Evolutionary conservation across 23 tunicate species (phyloP).

Genomic region (Halocynthia aurantium): DNA sequence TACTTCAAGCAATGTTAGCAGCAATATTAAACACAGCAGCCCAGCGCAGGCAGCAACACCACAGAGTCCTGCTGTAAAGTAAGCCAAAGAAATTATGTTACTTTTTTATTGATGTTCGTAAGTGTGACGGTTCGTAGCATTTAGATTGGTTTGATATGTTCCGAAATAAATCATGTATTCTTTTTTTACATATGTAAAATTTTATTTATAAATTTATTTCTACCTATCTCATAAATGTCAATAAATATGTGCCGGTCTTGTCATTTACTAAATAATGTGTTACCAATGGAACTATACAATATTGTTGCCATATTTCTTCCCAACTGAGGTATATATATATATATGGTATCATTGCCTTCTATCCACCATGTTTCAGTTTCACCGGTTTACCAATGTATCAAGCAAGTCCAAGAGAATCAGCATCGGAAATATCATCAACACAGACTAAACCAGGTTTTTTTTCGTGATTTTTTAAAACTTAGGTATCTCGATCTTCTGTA

Average conservation of each 20-base stretch:
- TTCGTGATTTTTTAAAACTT: not conserved
- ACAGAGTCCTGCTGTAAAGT: constrained; percentile 24
- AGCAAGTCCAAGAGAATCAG: constrained; percentile 22
- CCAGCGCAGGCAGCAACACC: constrained; percentile 30
- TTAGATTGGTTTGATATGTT: too few species aligned
- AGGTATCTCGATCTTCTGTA: not conserved
- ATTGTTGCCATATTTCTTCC: too few species aligned
- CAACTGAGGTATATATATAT: too few species aligned
- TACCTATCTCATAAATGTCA: too few species aligned
- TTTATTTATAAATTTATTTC: not conserved
- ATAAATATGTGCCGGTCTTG: too few species aligned
- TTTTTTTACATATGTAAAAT: too few species aligned
- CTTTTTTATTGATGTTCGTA: too few species aligned
- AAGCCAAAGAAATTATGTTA: not conserved
- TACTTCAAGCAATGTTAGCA: constrained; percentile 1
- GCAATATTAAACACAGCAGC: constrained; percentile 25
- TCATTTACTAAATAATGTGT: too few species aligned
- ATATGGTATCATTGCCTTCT: too few species aligned
- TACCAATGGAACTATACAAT: too few species aligned
- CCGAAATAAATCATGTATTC: too few species aligned
- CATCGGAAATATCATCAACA: constrained; percentile 10
- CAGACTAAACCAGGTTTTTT: not conserved
- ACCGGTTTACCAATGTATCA: constrained; percentile 25
- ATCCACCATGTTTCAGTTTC: not conserved
- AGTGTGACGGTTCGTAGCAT: too few species aligned